Evolutionary conservation across 2,113 vertebrate genomes (phyloP), one percentile per base, ranked within the genome.

Genomic region (Erinaceus europaeus): DNA sequence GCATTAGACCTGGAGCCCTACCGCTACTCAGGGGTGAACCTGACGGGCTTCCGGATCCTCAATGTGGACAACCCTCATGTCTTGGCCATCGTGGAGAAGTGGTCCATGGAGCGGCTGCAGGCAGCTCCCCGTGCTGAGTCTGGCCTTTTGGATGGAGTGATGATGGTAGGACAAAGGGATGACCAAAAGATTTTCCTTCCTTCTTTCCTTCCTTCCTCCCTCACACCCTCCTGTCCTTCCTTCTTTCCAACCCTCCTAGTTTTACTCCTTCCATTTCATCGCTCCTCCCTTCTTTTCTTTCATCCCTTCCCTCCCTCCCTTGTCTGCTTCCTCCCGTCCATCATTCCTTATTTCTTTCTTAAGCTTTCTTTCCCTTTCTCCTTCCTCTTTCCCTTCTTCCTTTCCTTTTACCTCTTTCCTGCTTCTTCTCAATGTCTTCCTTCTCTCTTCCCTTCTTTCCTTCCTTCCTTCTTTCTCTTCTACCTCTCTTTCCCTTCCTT

Each of bases 1-100:
- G 99, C 99, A 25, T 97, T 99, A 88, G 98, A 99, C 97, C 97
- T 99, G 95, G 99, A 99, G 93, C 98, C 98, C 15, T 99, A 99
- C 29, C 99, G 98, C 93, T 99, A 99, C 97, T 99, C 99, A 0
- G 99, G 99, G 6, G 99, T 99, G 88, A 99, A 99, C 95, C 98
- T 99, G 97, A 99, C 99, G 0, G 99, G 99, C 53, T 99, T 99
- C 96, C 98, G 99, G 38, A 99, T 99, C 97, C 97, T 99, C 88
- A 99, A 99, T 1, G 98, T 99, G 93, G 99, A 99, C 73, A 99
- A 99, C 96, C 98, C 99, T 0, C 98, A 99, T 11, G 99, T 99
- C 6, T 97, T 98, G 2, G 97, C 98, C 94, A 98, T 99, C 52
- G 97, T 99, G 15, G 99, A 99, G 95, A 99, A 99, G 94, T 99